These are phyloP conservation scores for Panthera leo DNA, from an alignment of 2,113 vertebrate genomes.

Conservation along the genomic window DNA sequence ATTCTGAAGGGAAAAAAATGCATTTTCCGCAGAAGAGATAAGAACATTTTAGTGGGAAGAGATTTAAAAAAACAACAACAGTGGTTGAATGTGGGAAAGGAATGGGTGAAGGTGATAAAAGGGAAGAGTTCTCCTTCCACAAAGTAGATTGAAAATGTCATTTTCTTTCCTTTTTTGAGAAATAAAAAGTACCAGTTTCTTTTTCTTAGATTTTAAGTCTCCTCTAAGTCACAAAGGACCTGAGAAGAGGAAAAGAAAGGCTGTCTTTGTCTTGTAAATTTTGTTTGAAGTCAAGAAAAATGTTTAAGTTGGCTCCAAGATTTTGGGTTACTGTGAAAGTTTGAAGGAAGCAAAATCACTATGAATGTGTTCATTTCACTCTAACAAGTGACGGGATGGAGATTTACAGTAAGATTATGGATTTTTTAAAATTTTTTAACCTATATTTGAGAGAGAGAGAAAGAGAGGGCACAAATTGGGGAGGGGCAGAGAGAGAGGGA, in stretches of 20 bases:
- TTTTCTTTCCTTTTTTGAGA: constrained; percentile 28
- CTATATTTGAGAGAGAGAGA: too few relatives aligned
- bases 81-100: neutral
- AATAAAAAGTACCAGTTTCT: neutral
- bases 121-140: neutral
- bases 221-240: neutral
- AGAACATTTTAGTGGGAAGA: constrained; percentile 17
- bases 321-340: neutral
- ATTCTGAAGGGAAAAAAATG: constrained; percentile 23
- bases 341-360: neutral
- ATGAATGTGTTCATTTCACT: neutral
- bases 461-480: too few relatives aligned
- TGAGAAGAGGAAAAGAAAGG: neutral
- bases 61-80: neutral
- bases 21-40: constrained; percentile 29
- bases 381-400: neutral
- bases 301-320: neutral
- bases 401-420: neutral
- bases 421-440: too few relatives aligned
- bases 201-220: constrained; percentile 33
- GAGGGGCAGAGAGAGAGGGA: too few relatives aligned
- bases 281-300: neutral
- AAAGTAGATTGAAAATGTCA: neutral
- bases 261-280: neutral
- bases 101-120: neutral